Percentiles rank a stretch among this genome's conserved stretches.
phyloP scores from a whole-genome alignment of 1,140 invertebrate genomes.

The Penaeus chinensis region DNA sequence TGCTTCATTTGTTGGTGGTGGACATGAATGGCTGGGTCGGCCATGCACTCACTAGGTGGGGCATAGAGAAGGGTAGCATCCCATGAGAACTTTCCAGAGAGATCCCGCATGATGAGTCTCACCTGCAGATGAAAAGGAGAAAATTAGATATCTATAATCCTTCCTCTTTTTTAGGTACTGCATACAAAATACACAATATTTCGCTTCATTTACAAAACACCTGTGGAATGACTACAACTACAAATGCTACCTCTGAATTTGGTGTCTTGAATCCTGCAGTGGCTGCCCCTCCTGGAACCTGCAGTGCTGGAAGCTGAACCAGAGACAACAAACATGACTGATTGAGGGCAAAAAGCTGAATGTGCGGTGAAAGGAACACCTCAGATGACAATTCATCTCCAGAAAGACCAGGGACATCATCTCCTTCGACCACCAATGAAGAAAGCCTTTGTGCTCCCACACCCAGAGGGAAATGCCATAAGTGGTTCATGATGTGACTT shows the following conservation, averaged over 20 bases:
- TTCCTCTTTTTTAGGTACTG: background rate
- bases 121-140: conserved; percentile 71
- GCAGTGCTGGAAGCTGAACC: conserved; percentile 89
- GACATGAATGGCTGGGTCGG: background rate
- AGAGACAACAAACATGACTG: conserved; percentile 85
- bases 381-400: conserved; percentile 81
- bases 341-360: conserved; percentile 87
- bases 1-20: conserved; percentile 31
- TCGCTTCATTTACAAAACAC: background rate
- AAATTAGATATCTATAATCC: background rate
- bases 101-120: conserved; percentile 86
- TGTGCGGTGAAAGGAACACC: conserved; percentile 88
- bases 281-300: conserved; percentile 85
- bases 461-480: conserved; percentile 88
- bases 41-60: conserved; percentile 55
- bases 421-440: conserved; percentile 90
- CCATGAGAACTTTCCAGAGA: conserved; percentile 98
- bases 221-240: background rate
- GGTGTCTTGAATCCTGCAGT: conserved; percentile 75
- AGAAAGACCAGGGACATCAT: conserved; percentile 83
- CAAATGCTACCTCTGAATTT: conserved; percentile 56
- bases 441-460: conserved; percentile 85
- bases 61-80: conserved; percentile 84
- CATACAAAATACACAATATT: background rate
- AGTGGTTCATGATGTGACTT: conserved; percentile 85